Evolutionary conservation across 2,888 invertebrate species (phyloP).

Genomic region (Conistra vaccinii): DNA sequence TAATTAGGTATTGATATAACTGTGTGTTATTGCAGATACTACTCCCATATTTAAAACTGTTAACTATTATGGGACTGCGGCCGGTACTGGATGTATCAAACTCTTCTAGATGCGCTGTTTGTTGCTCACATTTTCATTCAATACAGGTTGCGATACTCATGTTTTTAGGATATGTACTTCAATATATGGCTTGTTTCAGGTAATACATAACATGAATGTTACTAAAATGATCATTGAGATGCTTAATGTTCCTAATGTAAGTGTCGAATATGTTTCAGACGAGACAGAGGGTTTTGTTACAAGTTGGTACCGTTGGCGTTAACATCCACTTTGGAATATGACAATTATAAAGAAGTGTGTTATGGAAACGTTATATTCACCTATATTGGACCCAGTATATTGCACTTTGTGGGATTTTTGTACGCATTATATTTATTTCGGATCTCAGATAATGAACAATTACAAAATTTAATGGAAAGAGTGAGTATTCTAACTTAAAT

Average conservation of each 20-base stretch:
- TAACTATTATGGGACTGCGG: conserved; percentile 94
- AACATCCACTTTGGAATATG: conserved; percentile 84
- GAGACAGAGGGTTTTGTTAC: conserved; percentile 94
- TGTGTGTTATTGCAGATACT: conserved; percentile 90
- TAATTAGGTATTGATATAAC: background rate
- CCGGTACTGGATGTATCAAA: conserved; percentile 92
- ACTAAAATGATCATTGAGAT: background rate
- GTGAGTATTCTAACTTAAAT: conserved; percentile 82
- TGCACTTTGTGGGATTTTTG: conserved; percentile 94
- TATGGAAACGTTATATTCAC: conserved; percentile 93
- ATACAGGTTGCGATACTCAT: conserved; percentile 92
- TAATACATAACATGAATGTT: conserved; percentile 69
- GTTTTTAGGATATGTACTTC: conserved; percentile 93
- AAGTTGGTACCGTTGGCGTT: conserved; percentile 86
- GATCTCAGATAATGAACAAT: conserved; percentile 94
- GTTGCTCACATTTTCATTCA: conserved; percentile 93
- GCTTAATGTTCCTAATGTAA: background rate
- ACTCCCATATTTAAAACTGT: conserved; percentile 93
- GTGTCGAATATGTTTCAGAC: conserved; percentile 80
- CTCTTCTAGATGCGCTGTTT: conserved; percentile 90
- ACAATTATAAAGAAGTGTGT: conserved; percentile 91
- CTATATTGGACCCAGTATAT: conserved; percentile 93
- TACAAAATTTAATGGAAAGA: conserved; percentile 95
- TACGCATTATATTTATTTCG: conserved; percentile 94
- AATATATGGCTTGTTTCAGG: conserved; percentile 95